Base-by-base conservation (phyloP, 2,113 vertebrate genomes). In the Cryptoleucopteryx plumbea region DNA sequence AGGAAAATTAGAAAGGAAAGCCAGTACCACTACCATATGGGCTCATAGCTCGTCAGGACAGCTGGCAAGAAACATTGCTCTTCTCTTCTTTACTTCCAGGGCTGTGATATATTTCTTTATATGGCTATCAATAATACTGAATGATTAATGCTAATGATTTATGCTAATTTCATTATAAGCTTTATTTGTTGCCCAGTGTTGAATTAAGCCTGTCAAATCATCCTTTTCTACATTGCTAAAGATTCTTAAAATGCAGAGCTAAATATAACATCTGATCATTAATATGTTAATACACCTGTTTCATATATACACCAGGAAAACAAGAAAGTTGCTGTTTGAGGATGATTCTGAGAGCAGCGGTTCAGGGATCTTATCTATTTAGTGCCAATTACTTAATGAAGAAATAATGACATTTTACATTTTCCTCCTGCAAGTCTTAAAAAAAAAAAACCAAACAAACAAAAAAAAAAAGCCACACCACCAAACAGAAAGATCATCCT, bases 121-220 rank as follows among this genome's bases (percentile, higher is more conserved):
- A 94, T 45, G 95, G 97, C 97, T 97, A 97, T 98, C 98, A 97
- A 98, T 98, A 98, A 98, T 96, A 94, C 94, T 88, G 96, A 98
- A 91, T 98, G 97, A 98, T 98, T 96, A 97, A 98, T 97, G 98
- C 95, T 98, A 98, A 98, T 97, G 98, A 98, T 98, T 98, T 98
- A 98, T 98, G 98, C 97, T 98, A 98, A 98, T 98, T 98, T 98
- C 95, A 97, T 98, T 98, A 98, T 98, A 98, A 98, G 98, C 98
- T 98, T 98, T 98, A 98, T 98, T 98, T 98, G 97, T 98, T 97
- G 97, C 98, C 97, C 90, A 40, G 96, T 93, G 97, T 96, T 97
- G 98, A 98, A 97, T 98, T 98, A 97, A 97, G 91, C 93, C 95
- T 97, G 97, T 98, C 98, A 98, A 98, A 98, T 97, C 97, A 97